Conservation (phyloP, 1,140 invertebrate genomes). For the Nasonia longicornis region DNA sequence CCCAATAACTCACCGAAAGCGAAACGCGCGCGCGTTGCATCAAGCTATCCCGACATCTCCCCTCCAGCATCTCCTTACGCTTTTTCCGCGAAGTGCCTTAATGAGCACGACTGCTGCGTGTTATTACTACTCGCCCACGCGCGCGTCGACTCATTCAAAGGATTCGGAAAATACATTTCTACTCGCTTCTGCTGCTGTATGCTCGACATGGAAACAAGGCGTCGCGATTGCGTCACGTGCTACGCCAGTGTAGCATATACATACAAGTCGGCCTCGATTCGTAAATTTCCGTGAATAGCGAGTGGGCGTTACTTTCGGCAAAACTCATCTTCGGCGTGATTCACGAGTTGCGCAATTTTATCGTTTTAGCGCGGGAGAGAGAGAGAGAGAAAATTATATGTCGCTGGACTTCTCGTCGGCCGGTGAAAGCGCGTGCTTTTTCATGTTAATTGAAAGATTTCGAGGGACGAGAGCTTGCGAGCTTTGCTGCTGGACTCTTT, state of each 20-base stretch:
- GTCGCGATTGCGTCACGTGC: no score
- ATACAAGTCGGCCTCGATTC: slow-evolving; percentile 25
- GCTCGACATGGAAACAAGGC: slow-evolving; percentile 27
- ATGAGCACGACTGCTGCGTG: slow-evolving; percentile 17
- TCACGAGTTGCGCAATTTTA: slow-evolving; percentile 31
- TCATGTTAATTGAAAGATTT: slow-evolving; percentile 36
- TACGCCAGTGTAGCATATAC: not conserved
- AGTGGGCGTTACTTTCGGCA: slow-evolving; percentile 37
- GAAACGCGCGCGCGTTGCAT: not conserved
- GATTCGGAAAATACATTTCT: slow-evolving; percentile 33
- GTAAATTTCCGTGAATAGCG: slow-evolving; percentile 40
- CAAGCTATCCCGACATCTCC: not conserved
- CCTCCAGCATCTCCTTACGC: not conserved
- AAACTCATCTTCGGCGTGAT: slow-evolving; percentile 32
- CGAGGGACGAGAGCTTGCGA: not conserved
- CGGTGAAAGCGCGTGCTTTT: slow-evolving; percentile 17
- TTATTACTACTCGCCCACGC: slow-evolving; percentile 27
- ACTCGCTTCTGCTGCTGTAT: not conserved
- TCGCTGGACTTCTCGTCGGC: slow-evolving; percentile 1
- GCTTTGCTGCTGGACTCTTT: no score
- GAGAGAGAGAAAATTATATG: slow-evolving; percentile 24
- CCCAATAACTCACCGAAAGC: not conserved
- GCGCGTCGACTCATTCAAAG: slow-evolving; percentile 13
- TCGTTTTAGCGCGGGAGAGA: not conserved
- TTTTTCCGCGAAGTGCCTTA: slow-evolving; percentile 37